Conservation (phyloP, 2,113 vertebrate genomes). For the Planiliza haematocheilus region DNA sequence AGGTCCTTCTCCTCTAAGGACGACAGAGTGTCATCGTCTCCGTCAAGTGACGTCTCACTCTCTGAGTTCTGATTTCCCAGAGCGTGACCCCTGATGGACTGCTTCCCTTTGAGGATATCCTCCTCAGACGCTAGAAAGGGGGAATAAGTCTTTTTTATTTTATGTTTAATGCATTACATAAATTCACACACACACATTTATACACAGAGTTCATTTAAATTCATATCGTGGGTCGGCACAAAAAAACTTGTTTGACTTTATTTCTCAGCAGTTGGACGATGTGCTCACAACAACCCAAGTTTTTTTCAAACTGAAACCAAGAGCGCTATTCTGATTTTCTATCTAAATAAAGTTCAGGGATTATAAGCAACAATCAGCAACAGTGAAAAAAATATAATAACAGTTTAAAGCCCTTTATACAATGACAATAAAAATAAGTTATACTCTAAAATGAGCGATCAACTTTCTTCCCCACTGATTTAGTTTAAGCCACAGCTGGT, state of each 20-base stretch:
- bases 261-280: conserved; percentile 6
- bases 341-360: background rate
- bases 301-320: background rate
- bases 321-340: background rate
- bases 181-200: background rate
- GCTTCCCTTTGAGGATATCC: conserved; percentile 94
- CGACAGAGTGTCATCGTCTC: conserved; percentile 94
- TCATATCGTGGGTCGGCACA: background rate
- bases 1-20: conserved; percentile 97
- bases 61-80: conserved; percentile 95
- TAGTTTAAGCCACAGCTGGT: background rate
- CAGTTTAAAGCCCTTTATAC: background rate
- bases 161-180: conserved; percentile 1
- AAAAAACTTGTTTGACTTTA: background rate
- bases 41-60: conserved; percentile 90
- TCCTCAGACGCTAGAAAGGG: conserved; percentile 89
- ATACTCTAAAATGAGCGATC: background rate
- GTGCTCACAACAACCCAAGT: background rate
- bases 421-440: background rate
- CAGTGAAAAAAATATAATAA: background rate
- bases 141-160: conserved; percentile 28
- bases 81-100: conserved; percentile 93
- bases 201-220: background rate
- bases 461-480: background rate
- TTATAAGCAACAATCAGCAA: background rate